A percentile compares a stretch with the other conserved stretches of the same genome.
Evolutionary conservation across 2,797 vertebrate genomes (phyloP).

Genomic region (Tapera naevia): DNA sequence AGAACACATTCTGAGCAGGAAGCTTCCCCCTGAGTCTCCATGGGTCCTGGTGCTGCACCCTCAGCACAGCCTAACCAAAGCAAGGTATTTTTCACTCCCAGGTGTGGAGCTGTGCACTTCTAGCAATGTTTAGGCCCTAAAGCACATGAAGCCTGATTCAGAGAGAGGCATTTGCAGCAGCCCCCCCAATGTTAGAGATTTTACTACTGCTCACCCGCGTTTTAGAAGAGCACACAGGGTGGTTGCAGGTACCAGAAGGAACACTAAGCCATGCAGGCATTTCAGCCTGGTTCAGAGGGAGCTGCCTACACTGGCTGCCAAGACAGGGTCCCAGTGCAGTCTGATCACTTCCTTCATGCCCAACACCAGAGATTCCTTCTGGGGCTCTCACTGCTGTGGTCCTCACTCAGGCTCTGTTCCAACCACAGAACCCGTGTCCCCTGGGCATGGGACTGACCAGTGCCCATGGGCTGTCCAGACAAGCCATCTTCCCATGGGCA

Average conservation of each 20-base stretch:
- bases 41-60: too few species aligned
- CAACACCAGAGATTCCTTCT: neutral
- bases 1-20: neutral
- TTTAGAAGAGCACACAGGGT: neutral
- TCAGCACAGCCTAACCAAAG: neutral
- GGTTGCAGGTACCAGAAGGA: neutral
- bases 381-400: accelerated
- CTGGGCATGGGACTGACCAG: neutral
- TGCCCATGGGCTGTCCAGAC: accelerated
- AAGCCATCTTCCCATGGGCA: neutral
- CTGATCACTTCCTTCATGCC: accelerated
- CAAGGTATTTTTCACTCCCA: neutral
- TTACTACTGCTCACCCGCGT: neutral
- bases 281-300: neutral
- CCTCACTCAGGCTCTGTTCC: accelerated
- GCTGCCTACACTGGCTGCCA: neutral
- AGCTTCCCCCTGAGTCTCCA: neutral
- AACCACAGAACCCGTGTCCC: neutral
- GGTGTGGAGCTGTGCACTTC: accelerated
- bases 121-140: neutral
- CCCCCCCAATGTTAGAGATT: neutral
- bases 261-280: neutral
- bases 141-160: neutral
- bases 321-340: neutral
- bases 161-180: neutral